These are phyloP conservation scores for Macrosteles quadrilineatus DNA, from an alignment of 1,140 invertebrate species.

Conservation along the genomic window DNA sequence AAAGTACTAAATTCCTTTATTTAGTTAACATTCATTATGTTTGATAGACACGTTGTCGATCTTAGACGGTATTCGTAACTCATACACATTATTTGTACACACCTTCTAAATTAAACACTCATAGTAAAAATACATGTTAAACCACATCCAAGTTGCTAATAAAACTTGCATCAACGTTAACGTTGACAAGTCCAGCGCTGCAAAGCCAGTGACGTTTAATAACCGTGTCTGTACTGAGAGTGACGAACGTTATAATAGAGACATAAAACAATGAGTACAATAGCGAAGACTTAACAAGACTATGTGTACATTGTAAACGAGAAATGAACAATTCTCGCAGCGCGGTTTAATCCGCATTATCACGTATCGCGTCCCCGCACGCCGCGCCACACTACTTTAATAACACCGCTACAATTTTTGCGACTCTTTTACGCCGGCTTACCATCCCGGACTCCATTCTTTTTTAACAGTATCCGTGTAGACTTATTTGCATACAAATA, in stretches of 20 bases:
- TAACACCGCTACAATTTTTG: not conserved
- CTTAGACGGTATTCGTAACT: no score
- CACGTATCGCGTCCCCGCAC: constrained; percentile 1
- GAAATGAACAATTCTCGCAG: constrained; percentile 30
- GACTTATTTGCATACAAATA: constrained; percentile 30
- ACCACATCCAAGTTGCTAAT: no score
- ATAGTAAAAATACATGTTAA: no score
- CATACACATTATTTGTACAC: no score
- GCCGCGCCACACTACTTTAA: not conserved
- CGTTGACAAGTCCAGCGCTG: no score
- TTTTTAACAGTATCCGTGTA: constrained; percentile 28
- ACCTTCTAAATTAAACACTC: no score
- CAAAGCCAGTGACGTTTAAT: no score
- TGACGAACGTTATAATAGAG: not conserved
- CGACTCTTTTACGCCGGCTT: not conserved
- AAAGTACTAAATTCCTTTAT: no score
- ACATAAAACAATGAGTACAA: constrained; percentile 25
- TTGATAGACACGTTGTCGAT: no score
- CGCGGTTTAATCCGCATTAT: constrained; percentile 13
- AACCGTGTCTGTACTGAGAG: no score
- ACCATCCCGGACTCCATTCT: not conserved
- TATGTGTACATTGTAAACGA: constrained; percentile 30
- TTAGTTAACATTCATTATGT: no score
- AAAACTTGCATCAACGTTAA: no score
- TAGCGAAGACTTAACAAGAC: constrained; percentile 19